A percentile compares a stretch with the other conserved stretches of the same genome.
These are phyloP conservation scores for Spilosoma lubricipeda DNA, from an alignment of 2,888 invertebrate species.

Conservation along the genomic window DNA sequence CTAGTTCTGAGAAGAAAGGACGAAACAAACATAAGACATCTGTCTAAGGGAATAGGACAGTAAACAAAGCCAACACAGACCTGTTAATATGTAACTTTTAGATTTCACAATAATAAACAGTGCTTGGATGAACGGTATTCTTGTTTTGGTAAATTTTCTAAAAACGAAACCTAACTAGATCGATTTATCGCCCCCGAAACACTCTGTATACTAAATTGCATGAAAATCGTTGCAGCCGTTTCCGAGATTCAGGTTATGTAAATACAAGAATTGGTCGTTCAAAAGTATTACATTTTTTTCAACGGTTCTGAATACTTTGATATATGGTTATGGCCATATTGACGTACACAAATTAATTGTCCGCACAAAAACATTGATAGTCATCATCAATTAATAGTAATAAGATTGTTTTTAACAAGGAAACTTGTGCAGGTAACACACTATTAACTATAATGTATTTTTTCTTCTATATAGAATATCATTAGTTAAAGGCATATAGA, in stretches of 20 bases:
- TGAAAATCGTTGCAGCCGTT: no score
- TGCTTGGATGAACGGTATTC: no score
- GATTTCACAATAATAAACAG: neutral
- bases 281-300: neutral
- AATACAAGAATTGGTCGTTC: no score
- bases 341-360: slow-evolving; percentile 11
- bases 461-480: neutral
- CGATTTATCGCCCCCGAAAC: no score
- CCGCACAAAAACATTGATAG: neutral
- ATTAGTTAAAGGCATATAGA: neutral
- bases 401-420: slow-evolving; percentile 2
- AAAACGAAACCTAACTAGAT: no score
- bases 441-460: neutral
- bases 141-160: no score
- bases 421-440: neutral
- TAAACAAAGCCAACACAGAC: neutral
- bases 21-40: no score
- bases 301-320: neutral
- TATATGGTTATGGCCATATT: neutral
- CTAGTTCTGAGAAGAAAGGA: no score
- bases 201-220: no score
- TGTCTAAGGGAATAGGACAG: no score
- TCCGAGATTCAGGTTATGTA: no score
- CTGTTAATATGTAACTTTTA: neutral
- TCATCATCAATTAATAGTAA: neutral